These are phyloP conservation scores for Drosophila fulvimacula DNA, from an alignment of 2,888 invertebrate species.

Conservation along the genomic window DNA sequence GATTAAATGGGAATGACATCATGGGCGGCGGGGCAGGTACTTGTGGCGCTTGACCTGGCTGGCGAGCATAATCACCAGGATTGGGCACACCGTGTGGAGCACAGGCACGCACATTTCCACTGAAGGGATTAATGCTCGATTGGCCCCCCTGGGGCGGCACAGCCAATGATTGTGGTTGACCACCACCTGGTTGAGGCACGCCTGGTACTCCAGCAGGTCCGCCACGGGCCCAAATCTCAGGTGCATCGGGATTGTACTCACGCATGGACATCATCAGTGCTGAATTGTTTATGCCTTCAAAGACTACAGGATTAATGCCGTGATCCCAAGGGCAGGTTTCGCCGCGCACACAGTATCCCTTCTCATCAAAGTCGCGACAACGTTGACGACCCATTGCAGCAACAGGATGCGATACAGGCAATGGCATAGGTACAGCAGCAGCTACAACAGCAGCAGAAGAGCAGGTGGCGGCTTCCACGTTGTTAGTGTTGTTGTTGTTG, in stretches of 20 bases:
- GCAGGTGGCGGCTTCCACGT: slow-evolving; percentile 31
- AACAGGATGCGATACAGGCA: slow-evolving; percentile 50
- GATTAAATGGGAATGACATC: slow-evolving; percentile 83
- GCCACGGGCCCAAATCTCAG: slow-evolving; percentile 87
- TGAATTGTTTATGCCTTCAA: slow-evolving; percentile 91
- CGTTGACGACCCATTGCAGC: slow-evolving; percentile 87
- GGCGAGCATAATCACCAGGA: slow-evolving; percentile 77
- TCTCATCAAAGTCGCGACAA: slow-evolving; percentile 96
- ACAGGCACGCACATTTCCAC: slow-evolving; percentile 79
- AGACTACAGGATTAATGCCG: slow-evolving; percentile 97
- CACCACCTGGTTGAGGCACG: slow-evolving; percentile 32
- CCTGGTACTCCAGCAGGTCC: slow-evolving; percentile 72
- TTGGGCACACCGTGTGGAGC: slow-evolving; percentile 72
- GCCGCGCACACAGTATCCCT: slow-evolving; percentile 97
- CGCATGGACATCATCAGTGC: slow-evolving; percentile 84
- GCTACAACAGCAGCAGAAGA: slow-evolving; percentile 25
- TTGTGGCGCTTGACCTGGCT: slow-evolving; percentile 55
- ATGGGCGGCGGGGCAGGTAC: slow-evolving; percentile 74
- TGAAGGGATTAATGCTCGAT: slow-evolving; percentile 81
- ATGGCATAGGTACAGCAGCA: slow-evolving; percentile 31
- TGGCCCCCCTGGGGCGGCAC: slow-evolving; percentile 57
- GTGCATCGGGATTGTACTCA: slow-evolving; percentile 93
- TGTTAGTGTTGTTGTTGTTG: slow-evolving; percentile 2
- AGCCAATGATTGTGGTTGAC: slow-evolving; percentile 41
- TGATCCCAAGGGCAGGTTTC: slow-evolving; percentile 99